Evolutionary conservation across 2,888 invertebrate genomes (phyloP).

Genomic region (Cinara cedri): DNA sequence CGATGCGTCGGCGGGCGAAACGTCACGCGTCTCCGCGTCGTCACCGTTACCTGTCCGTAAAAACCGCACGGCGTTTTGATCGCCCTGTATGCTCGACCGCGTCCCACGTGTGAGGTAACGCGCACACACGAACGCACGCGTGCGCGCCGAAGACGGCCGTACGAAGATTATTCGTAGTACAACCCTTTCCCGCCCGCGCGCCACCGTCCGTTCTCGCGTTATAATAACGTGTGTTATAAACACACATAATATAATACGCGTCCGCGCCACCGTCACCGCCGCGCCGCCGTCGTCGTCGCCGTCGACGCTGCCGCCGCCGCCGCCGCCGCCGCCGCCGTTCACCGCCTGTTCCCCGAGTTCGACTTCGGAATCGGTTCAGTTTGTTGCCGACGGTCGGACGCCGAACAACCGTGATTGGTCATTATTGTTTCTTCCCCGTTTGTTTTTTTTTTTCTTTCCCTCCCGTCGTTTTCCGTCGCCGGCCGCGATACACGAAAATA

Average conservation of each 20-base stretch:
- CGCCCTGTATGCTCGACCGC: too few species aligned
- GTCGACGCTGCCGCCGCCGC: constrained; percentile 17
- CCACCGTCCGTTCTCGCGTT: constrained; percentile 25
- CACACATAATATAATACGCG: constrained; percentile 25
- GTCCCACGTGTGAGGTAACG: constrained; percentile 9
- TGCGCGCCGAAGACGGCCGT: neutral
- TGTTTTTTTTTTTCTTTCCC: neutral
- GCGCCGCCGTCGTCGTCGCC: neutral
- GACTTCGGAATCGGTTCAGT: constrained; percentile 56
- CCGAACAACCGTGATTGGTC: neutral
- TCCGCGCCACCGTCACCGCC: constrained; percentile 1
- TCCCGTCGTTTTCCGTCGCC: neutral
- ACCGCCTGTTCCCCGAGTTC: constrained; percentile 36
- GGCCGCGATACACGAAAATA: too few species aligned
- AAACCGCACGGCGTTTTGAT: too few species aligned
- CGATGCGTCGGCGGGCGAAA: too few species aligned
- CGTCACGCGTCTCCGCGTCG: too few species aligned
- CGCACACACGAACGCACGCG: neutral
- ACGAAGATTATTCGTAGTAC: constrained; percentile 11
- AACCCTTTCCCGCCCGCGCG: constrained; percentile 30
- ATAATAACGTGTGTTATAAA: constrained; percentile 22
- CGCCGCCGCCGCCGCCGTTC: constrained; percentile 23
- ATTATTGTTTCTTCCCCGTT: neutral
- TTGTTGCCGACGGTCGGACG: constrained; percentile 47
- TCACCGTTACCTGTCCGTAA: too few species aligned